These are phyloP conservation scores for Thunnus maccoyii DNA, from an alignment of 2,113 vertebrate genomes.

Conservation along the genomic window DNA sequence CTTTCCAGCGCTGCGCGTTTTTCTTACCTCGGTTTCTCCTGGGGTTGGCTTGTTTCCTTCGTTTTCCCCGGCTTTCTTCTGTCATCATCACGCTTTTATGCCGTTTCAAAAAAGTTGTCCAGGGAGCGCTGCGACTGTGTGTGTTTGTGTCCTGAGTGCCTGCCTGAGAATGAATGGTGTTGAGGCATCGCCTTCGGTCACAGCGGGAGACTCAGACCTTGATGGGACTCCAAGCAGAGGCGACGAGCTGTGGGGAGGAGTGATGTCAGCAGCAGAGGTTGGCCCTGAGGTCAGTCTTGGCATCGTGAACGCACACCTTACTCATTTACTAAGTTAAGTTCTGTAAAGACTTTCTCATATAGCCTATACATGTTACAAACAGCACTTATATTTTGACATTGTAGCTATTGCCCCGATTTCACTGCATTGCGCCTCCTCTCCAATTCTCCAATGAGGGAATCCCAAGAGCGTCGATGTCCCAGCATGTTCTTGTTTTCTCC, in stretches of 20 bases:
- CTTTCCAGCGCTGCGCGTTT: slow-evolving; percentile 34
- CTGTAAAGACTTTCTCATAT: neutral
- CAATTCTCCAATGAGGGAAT: slow-evolving; percentile 5
- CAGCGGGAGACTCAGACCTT: slow-evolving; percentile 76
- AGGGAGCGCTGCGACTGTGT: slow-evolving; percentile 37
- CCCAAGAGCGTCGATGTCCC: neutral
- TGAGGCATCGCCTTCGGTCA: slow-evolving; percentile 78
- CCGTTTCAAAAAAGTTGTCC: slow-evolving; percentile 47
- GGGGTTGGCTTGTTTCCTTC: slow-evolving; percentile 88
- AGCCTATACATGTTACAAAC: neutral
- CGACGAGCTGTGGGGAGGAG: slow-evolving; percentile 71
- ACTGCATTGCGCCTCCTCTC: slow-evolving; percentile 26
- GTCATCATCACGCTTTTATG: slow-evolving; percentile 76
- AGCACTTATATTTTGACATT: slow-evolving; percentile 14
- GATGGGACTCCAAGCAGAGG: slow-evolving; percentile 72
- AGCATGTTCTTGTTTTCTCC: neutral
- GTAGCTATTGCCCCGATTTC: neutral
- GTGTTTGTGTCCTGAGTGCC: slow-evolving; percentile 68
- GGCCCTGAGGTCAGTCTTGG: slow-evolving; percentile 75
- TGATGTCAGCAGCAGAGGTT: slow-evolving; percentile 85
- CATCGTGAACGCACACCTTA: slow-evolving; percentile 56
- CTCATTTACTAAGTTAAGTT: slow-evolving; percentile 7
- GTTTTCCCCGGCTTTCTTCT: slow-evolving; percentile 86
- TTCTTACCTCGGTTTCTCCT: slow-evolving; percentile 85
- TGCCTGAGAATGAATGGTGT: slow-evolving; percentile 75